A percentile compares a stretch with the other conserved stretches of the same genome.
phyloP scores from a whole-genome alignment of 2,113 vertebrate species.

The Paratilapia polleni region DNA sequence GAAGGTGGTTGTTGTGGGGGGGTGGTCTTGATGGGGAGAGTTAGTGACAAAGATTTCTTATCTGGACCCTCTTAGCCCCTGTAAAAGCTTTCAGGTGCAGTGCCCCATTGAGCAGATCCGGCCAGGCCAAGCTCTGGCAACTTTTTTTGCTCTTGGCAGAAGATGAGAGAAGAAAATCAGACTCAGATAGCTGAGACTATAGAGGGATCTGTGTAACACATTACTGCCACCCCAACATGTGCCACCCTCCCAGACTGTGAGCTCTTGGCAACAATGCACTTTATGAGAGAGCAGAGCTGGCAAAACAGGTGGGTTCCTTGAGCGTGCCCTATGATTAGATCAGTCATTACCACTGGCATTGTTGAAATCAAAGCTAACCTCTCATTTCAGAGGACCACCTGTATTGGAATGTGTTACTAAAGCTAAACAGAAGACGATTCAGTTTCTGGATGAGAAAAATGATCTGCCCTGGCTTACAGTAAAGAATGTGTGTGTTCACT shows the following conservation, averaged over 20 bases:
- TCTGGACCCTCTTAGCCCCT: slow-evolving; percentile 58
- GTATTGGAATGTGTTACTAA: slow-evolving; percentile 55
- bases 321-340: slow-evolving; percentile 69
- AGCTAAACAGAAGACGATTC: slow-evolving; percentile 58
- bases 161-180: slow-evolving; percentile 67
- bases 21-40: neutral
- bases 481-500: slow-evolving; percentile 55
- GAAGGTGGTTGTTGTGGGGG: neutral
- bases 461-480: slow-evolving; percentile 16
- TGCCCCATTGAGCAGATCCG: slow-evolving; percentile 49
- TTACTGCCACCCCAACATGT: slow-evolving; percentile 63
- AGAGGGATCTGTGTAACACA: slow-evolving; percentile 59
- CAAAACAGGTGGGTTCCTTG: slow-evolving; percentile 67
- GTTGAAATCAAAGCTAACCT: slow-evolving; percentile 51
- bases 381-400: slow-evolving; percentile 67
- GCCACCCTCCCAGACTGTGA: slow-evolving; percentile 52
- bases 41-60: slow-evolving; percentile 55
- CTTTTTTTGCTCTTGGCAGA: slow-evolving; percentile 65
- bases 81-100: slow-evolving; percentile 76
- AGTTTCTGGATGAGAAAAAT: slow-evolving; percentile 38
- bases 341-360: slow-evolving; percentile 66
- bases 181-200: slow-evolving; percentile 53
- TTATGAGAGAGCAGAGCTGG: slow-evolving; percentile 45
- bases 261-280: slow-evolving; percentile 40
- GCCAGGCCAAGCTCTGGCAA: slow-evolving; percentile 12